Base-by-base conservation (phyloP, 2,113 vertebrate species). In the Bombycilla garrulus region DNA sequence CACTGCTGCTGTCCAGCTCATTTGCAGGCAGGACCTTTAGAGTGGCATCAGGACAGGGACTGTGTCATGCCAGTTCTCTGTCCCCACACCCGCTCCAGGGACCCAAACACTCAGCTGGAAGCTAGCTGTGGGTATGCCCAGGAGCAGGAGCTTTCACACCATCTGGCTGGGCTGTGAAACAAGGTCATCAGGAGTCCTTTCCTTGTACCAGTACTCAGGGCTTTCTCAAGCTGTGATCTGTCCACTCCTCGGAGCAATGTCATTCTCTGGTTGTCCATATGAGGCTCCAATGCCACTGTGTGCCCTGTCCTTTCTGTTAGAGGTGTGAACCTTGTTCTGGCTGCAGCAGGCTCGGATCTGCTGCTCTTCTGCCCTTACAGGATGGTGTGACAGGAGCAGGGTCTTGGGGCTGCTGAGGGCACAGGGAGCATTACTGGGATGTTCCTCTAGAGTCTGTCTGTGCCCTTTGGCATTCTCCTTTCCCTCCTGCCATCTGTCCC, bases 261-360 rank as follows among this genome's bases (percentile, higher is more conserved):
- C 23, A 25, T n/a, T 61, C 26, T 48, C 47, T 14, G 25, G 7
- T 14, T 29, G 26, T 57, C 53, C 6, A 0, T 29, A 1, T 17
- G 81, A 54, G 42, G 12, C 31, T 33, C 15, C 4, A n/a, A 15
- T 1, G 3, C 25, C 10, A 5, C 57, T 15, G 6, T 13, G 53
- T 48, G 54, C 44, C 31, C 35, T 11, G 2, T 35, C 22, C 70
- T 57, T 36, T 29, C 65, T 62, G 17, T 33, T 31, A 8, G 8
- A 81, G 45, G 8, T 28, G 12, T 24, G 57, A 56, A 35, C 16
- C 10, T 66, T 35, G 22, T 18, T 65, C 45, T 48, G 60, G 15
- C 84, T 50, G 44, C 69, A 35, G 15, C 33, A 19, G 28, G 12
- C 35, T 90, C 64, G 62, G 56, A 56, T 54, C 22, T 76, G 62